Evolutionary conservation across 2,113 vertebrate species (phyloP).

Genomic region (Daboia siamensis): DNA sequence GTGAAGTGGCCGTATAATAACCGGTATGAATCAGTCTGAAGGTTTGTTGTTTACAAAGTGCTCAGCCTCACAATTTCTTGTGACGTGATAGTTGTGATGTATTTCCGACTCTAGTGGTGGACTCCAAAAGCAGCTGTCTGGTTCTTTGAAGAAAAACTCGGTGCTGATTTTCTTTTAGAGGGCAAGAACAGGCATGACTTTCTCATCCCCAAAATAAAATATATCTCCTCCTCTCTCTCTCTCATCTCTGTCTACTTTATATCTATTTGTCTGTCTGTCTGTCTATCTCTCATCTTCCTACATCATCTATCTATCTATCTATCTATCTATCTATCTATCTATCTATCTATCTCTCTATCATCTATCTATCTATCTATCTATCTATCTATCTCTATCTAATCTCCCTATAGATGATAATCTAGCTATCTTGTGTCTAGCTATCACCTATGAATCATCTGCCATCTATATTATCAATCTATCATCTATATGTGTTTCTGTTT

Average conservation of each 20-base stretch:
- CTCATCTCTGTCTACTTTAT: too few relatives aligned
- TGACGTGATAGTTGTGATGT: neutral
- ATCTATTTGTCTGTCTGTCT: too few relatives aligned
- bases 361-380: too few relatives aligned
- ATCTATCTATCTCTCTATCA: too few relatives aligned
- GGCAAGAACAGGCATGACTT: neutral
- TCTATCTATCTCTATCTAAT: neutral
- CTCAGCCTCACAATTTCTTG: neutral
- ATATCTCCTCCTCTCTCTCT: fast-evolving
- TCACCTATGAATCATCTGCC: too few relatives aligned
- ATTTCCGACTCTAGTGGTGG: neutral
- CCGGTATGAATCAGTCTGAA: neutral
- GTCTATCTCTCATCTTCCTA: too few relatives aligned
- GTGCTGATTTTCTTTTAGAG: neutral
- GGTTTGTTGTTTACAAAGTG: neutral
- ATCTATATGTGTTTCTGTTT: too few relatives aligned
- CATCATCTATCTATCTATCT: fast-evolving
- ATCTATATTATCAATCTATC: too few relatives aligned
- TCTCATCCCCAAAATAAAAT: neutral
- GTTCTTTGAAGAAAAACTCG: neutral
- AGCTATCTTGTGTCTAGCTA: too few relatives aligned
- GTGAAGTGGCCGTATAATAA: neutral
- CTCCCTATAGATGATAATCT: too few relatives aligned
- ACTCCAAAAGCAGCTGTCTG: neutral
- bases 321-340: too few relatives aligned